These are phyloP conservation scores for Craniophora ligustri DNA, from an alignment of 2,888 invertebrate genomes.

Conservation along the genomic window DNA sequence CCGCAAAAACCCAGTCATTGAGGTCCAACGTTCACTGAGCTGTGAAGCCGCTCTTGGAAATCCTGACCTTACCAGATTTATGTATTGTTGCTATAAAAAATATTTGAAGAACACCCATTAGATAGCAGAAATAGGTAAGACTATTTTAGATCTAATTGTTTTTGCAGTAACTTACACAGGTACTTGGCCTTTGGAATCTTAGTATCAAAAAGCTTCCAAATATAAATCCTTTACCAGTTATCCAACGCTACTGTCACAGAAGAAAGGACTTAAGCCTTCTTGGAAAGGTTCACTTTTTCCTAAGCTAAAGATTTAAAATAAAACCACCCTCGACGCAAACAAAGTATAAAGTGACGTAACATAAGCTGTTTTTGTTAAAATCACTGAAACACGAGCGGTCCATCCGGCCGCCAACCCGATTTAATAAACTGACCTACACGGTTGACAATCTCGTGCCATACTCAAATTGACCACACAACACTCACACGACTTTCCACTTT, in stretches of 20 bases:
- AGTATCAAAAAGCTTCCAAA: no score
- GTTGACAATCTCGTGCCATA: conserved; percentile 71
- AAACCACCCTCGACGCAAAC: conserved; percentile 64
- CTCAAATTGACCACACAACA: conserved; percentile 52
- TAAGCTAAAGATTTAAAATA: conserved; percentile 19
- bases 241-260: neutral
- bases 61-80: conserved; percentile 64
- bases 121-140: neutral
- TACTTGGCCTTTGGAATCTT: no score
- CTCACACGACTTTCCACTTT: conserved; percentile 41
- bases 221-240: no score
- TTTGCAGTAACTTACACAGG: no score
- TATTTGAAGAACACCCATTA: neutral
- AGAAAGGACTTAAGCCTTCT: neutral
- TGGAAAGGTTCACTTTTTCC: no score
- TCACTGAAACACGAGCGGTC: conserved; percentile 80
- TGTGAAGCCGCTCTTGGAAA: conserved; percentile 65
- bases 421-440: conserved; percentile 86
- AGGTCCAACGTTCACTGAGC: conserved; percentile 64
- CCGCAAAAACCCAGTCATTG: conserved; percentile 76
- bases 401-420: conserved; percentile 82
- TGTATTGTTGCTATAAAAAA: conserved; percentile 26
- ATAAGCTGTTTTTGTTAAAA: conserved; percentile 81
- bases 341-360: conserved; percentile 78
- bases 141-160: no score